Evolutionary conservation across 2,113 vertebrate genomes (phyloP).

Genomic region (Indri indri): DNA sequence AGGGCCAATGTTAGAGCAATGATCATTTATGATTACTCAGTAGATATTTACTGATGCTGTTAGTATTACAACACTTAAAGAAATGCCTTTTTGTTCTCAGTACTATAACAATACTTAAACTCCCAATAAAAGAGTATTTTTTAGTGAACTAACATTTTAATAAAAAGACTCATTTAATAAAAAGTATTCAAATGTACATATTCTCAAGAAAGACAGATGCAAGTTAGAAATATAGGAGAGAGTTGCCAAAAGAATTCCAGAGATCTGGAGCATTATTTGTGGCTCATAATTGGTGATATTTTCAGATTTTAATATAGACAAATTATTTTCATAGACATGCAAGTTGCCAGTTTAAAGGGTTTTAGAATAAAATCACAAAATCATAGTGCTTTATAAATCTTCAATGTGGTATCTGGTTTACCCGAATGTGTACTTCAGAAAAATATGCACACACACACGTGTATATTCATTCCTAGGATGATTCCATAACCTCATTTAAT

Average conservation of each 20-base stretch:
- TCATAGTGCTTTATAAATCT: neutral
- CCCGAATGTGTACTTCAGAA: neutral
- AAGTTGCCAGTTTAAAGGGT: neutral
- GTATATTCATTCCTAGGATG: neutral
- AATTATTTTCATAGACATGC: neutral
- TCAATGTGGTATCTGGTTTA: neutral
- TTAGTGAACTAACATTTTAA: neutral
- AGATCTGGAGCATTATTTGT: neutral
- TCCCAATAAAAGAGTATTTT: neutral
- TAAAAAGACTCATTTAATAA: neutral
- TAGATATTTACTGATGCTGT: neutral
- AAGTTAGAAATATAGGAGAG: neutral
- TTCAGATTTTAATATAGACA: neutral
- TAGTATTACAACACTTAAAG: neutral
- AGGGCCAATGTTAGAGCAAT: neutral
- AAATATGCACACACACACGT: neutral
- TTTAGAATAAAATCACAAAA: slow-evolving; percentile 40
- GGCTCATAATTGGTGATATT: neutral
- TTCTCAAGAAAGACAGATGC: neutral
- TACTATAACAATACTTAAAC: neutral
- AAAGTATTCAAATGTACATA: neutral
- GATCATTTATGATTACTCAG: neutral
- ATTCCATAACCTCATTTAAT: neutral
- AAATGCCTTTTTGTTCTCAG: neutral
- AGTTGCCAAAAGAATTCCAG: neutral